Base-by-base conservation (phyloP, 2,888 invertebrate genomes). In the Clunio marinus region DNA sequence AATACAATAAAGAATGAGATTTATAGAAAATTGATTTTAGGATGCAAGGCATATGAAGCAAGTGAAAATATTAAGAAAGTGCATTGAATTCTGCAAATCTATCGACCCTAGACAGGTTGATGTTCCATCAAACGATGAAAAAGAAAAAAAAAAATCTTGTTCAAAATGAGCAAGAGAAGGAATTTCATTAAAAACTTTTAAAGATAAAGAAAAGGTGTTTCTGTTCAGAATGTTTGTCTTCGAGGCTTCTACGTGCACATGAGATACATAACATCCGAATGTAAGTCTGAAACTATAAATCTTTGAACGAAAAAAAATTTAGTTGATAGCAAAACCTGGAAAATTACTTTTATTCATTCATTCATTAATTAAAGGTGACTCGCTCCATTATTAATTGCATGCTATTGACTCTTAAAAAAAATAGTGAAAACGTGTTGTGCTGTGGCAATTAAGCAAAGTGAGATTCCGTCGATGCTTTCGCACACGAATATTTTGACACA, bases 391-490 rank as follows among this genome's bases (percentile, higher is more conserved):
- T 51, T 51, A 51, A 51, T 51, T 51, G 51, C 51, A 51, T 17
- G 51, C 17, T 17, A 51, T 51, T 51, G 51, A 51, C 51, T 51
- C 51, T 41, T 20, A 17, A 51, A 17, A 51, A 51, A 17, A 17
- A 51, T 22, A 8, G 7, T 22, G 22, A 20, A n/a, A 41, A 41
- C 41, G 15, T 41, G 41, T n/a, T 41, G n/a, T n/a, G n/a, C n/a
- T n/a, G n/a, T n/a, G n/a, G 41, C 41, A 41, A 41, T 41, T 41
- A 41, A 41, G 41, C 2, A 41, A 41, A 10, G 41, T 41, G 41
- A 10, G 41, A 15, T 41, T 10, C 10, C 41, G n/a, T 41, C 2
- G 41, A n/a, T n/a, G 41, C 15, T 41, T 32, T 41, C 10, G 41
- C n/a, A n/a, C n/a, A n/a, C n/a, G n/a, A n/a, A n/a, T n/a, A 15